Evolutionary conservation across 1,140 invertebrate genomes (phyloP).

Genomic region (Drosophila kurseongensis): DNA sequence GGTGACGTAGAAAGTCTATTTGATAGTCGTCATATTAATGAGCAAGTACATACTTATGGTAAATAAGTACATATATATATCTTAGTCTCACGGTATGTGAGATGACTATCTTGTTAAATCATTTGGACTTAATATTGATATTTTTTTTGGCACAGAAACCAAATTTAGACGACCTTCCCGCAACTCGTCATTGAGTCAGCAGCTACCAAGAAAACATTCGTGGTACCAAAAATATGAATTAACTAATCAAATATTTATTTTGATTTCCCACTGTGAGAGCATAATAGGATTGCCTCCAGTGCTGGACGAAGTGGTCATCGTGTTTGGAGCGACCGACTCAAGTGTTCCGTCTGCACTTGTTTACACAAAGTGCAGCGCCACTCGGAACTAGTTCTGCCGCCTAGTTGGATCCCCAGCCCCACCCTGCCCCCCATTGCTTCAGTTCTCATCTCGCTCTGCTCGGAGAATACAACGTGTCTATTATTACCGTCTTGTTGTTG

Average conservation of each 20-base stretch:
- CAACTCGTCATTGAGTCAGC: constrained; percentile 2
- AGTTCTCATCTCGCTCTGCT: not conserved
- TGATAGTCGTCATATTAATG: not conserved
- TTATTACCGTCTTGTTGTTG: constrained; percentile 32
- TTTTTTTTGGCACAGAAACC: constrained; percentile 11
- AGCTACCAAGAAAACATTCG: not conserved
- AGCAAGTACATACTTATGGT: not conserved
- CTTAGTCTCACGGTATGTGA: not conserved
- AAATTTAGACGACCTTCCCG: constrained; percentile 1
- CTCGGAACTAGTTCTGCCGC: constrained; percentile 34
- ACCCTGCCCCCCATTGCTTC: not conserved
- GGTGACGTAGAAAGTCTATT: not conserved
- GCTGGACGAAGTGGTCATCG: constrained; percentile 9
- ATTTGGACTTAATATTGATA: not conserved
- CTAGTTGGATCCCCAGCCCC: not conserved
- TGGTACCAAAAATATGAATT: not conserved
- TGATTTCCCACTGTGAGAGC: not conserved
- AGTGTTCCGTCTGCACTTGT: constrained; percentile 18
- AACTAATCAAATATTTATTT: not conserved
- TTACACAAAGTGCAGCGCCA: constrained; percentile 32
- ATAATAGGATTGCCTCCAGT: not conserved
- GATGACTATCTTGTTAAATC: constrained; percentile 1
- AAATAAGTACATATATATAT: too few species aligned
- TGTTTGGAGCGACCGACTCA: constrained; percentile 1
- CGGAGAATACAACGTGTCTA: constrained; percentile 22